These are phyloP conservation scores for Parelbella ahira DNA, from an alignment of 2,888 invertebrate species.

Conservation along the genomic window DNA sequence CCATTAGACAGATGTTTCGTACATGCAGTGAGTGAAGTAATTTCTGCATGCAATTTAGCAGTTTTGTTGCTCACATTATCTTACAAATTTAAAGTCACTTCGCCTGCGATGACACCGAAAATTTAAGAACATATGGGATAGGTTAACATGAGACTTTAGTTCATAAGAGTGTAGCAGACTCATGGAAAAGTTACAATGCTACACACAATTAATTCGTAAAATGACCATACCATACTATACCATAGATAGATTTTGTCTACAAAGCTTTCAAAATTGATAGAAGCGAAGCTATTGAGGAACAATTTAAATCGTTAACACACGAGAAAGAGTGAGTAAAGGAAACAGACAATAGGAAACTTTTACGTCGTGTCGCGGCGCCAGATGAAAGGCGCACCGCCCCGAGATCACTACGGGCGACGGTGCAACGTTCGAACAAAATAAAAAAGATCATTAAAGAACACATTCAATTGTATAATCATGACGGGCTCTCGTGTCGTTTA, in stretches of 20 bases:
- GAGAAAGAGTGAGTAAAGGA: slow-evolving; percentile 7
- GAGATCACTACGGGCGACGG: slow-evolving; percentile 6
- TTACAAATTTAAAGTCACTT: slow-evolving; percentile 7
- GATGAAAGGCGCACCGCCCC: slow-evolving; percentile 52
- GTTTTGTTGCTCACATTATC: background rate
- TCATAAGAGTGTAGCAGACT: too few species aligned
- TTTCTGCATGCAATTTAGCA: slow-evolving; percentile 11
- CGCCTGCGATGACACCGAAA: too few species aligned
- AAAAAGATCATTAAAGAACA: slow-evolving; percentile 59
- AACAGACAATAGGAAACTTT: slow-evolving; percentile 56
- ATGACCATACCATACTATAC: too few species aligned
- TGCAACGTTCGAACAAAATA: slow-evolving; percentile 36
- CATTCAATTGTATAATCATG: slow-evolving; percentile 63
- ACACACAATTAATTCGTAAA: too few species aligned
- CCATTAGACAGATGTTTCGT: slow-evolving; percentile 12
- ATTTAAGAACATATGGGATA: too few species aligned
- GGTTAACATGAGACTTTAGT: too few species aligned
- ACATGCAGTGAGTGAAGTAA: slow-evolving; percentile 9
- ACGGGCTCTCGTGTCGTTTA: slow-evolving; percentile 56
- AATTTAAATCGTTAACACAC: too few species aligned
- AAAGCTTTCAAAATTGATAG: too few species aligned
- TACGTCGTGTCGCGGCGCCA: slow-evolving; percentile 41
- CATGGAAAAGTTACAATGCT: too few species aligned
- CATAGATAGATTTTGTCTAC: too few species aligned
- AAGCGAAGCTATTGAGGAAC: too few species aligned